These are phyloP conservation scores for Rhagoletis pomonella DNA, from an alignment of 1,140 invertebrate genomes.

Conservation along the genomic window DNA sequence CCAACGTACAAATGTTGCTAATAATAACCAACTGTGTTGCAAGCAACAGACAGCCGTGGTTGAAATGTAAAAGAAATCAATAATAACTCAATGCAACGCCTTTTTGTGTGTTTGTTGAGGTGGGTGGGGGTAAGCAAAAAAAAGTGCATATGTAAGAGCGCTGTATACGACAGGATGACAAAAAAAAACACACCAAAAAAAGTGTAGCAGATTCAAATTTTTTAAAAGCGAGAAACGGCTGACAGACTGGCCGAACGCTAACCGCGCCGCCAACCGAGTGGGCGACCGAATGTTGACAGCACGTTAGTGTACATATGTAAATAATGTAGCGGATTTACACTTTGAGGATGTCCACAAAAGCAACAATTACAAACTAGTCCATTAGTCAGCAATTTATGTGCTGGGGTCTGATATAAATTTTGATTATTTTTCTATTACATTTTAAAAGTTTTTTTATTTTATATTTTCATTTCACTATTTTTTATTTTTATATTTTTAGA, in stretches of 20 bases:
- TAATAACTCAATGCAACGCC: conserved; percentile 47
- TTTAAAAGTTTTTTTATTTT: no score
- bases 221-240: not conserved
- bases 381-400: no score
- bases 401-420: no score
- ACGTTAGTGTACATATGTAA: no score
- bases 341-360: no score
- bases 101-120: not conserved
- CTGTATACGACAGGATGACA: not conserved
- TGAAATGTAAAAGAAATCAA: conserved; percentile 49
- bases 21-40: conserved; percentile 46
- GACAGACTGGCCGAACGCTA: not conserved
- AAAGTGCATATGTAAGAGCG: not conserved
- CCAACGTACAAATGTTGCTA: conserved; percentile 32
- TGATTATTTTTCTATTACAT: no score
- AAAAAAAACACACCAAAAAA: not conserved
- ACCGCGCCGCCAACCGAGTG: no score
- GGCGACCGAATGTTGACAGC: no score
- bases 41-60: conserved; percentile 33
- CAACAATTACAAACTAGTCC: no score
- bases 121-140: not conserved
- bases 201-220: conserved; percentile 24
- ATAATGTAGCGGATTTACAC: no score
- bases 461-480: no score
- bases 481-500: no score